Evolutionary conservation across 1,140 invertebrate genomes (phyloP).

Genomic region (Philotrypesis tridentata): DNA sequence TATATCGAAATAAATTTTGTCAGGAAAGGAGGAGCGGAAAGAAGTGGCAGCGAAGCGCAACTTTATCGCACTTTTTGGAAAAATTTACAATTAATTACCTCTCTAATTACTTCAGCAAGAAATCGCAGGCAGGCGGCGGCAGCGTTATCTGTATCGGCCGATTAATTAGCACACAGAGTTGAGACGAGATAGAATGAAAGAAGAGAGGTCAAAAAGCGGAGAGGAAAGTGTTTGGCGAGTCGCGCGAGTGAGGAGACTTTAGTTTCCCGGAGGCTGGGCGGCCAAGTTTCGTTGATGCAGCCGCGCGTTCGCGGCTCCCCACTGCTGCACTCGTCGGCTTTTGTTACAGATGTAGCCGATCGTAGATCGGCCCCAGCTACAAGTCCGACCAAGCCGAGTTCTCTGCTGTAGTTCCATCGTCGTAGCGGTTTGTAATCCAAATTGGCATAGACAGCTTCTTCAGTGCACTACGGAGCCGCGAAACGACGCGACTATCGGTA

Average conservation of each 20-base stretch:
- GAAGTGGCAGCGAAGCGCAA: neutral
- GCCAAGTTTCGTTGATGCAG: neutral
- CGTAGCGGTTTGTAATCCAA: neutral
- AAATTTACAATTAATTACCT: constrained; percentile 26
- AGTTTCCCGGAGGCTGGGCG: neutral
- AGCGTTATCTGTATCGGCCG: neutral
- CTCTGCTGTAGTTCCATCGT: neutral
- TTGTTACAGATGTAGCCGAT: neutral
- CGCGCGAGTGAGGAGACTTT: neutral
- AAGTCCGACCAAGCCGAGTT: neutral
- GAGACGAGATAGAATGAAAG: neutral
- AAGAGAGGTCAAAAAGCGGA: neutral
- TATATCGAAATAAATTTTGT: neutral
- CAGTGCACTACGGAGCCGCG: neutral
- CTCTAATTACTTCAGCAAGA: constrained; percentile 29
- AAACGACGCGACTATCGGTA: neutral
- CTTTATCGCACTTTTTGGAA: neutral
- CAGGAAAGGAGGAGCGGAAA: no score
- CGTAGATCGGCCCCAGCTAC: neutral
- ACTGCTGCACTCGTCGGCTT: neutral
- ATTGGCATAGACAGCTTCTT: neutral
- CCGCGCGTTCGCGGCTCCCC: no score
- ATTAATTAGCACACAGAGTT: constrained; percentile 5
- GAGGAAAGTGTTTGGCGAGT: neutral
- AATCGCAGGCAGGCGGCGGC: neutral